Conservation (phyloP, 2,113 vertebrate genomes). For the Lepisosteus oculatus region DNA sequence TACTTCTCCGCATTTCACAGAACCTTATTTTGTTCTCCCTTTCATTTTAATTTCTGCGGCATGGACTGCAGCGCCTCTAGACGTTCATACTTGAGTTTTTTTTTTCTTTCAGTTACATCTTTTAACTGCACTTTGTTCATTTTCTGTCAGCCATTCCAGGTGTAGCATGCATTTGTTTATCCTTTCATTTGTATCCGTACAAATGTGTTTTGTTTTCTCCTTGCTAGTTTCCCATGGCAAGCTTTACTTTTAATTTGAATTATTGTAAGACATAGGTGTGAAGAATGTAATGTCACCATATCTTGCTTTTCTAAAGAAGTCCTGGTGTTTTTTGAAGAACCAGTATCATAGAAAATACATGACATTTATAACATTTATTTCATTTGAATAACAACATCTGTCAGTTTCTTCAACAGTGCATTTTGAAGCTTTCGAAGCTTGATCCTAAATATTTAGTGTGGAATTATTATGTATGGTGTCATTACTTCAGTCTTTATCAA, state of each 20-base stretch:
- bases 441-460: too few species aligned
- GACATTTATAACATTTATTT: too few species aligned
- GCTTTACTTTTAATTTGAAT: not conserved
- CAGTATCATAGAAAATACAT: too few species aligned
- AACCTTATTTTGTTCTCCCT: conserved; percentile 40
- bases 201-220: not conserved
- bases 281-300: not conserved
- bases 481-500: too few species aligned
- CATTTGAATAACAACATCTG: too few species aligned
- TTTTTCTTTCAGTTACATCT: conserved; percentile 39
- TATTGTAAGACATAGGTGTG: not conserved
- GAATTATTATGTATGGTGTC: too few species aligned
- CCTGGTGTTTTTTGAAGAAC: too few species aligned
- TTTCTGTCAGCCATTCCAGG: conserved; percentile 28
- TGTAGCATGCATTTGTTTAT: not conserved
- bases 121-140: conserved; percentile 45
- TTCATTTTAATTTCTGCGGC: conserved; percentile 10
- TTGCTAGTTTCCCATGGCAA: not conserved
- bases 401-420: too few species aligned
- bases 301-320: too few species aligned
- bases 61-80: not conserved
- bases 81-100: conserved; percentile 20
- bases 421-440: too few species aligned
- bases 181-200: conserved; percentile 8
- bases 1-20: conserved; percentile 57